phyloP scores from a whole-genome alignment of 2,113 vertebrate species.

The Eulacestoma nigropectus region DNA sequence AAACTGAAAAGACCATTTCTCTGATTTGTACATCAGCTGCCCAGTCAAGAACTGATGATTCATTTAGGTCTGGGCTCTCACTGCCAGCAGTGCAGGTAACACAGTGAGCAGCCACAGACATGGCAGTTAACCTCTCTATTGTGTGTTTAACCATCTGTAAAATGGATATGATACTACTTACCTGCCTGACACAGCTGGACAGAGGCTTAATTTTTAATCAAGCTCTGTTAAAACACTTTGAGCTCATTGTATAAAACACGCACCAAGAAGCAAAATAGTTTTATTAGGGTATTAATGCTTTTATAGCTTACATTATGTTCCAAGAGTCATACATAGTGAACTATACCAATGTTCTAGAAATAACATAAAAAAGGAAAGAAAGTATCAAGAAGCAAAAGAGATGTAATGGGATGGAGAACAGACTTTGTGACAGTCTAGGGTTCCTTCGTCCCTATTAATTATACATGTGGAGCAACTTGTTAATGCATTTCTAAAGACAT shows the following conservation, averaged over 20 bases:
- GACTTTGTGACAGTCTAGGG: slow-evolving; percentile 6
- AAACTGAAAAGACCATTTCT: not conserved
- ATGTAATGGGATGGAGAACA: not conserved
- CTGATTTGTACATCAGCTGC: not conserved
- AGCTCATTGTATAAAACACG: not conserved
- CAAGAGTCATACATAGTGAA: not conserved
- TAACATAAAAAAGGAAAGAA: not conserved
- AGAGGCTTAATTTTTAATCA: slow-evolving; percentile 57
- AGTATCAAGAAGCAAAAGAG: not conserved
- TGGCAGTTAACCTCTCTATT: slow-evolving; percentile 43
- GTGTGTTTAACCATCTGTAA: slow-evolving; percentile 33
- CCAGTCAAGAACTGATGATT: not conserved
- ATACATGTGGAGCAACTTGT: slow-evolving; percentile 48
- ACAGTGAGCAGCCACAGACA: not conserved
- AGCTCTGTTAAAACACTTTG: not conserved
- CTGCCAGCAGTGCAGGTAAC: not conserved
- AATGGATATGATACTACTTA: slow-evolving; percentile 35
- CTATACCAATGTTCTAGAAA: not conserved
- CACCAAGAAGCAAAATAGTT: not conserved
- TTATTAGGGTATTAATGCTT: not conserved
- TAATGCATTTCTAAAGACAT: slow-evolving; percentile 36
- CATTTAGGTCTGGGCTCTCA: not conserved
- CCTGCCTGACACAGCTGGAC: not conserved
- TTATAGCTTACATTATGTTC: not conserved
- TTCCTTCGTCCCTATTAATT: slow-evolving; percentile 30